phyloP scores from a whole-genome alignment of 1,140 invertebrate genomes.

The Drosophila miranda region DNA sequence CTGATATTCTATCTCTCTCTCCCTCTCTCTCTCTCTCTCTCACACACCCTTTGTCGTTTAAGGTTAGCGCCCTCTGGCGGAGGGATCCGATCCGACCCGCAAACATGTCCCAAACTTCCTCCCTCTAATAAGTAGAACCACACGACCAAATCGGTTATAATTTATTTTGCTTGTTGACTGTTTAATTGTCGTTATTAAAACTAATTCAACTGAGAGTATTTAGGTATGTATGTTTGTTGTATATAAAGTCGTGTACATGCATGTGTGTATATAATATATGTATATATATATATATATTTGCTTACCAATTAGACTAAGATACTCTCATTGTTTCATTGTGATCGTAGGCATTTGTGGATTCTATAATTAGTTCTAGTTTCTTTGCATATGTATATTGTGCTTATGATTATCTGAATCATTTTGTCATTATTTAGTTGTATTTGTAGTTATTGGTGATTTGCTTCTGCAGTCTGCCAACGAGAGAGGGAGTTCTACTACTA shows the following conservation, averaged over 20 bases:
- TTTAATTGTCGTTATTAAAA: conserved; percentile 58
- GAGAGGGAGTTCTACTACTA: conserved; percentile 1
- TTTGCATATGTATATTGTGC: conserved; percentile 60
- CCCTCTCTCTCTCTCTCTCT: too few species aligned
- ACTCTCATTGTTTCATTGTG: conserved; percentile 48
- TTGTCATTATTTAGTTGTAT: conserved; percentile 26
- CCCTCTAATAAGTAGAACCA: too few species aligned
- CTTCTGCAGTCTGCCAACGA: background rate
- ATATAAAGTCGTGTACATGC: conserved; percentile 50
- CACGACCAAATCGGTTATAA: background rate
- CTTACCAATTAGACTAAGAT: conserved; percentile 69
- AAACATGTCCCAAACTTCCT: too few species aligned
- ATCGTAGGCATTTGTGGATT: conserved; percentile 42
- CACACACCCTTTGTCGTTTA: too few species aligned
- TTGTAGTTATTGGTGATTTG: conserved; percentile 20
- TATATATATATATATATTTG: conserved; percentile 47
- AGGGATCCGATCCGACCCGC: too few species aligned
- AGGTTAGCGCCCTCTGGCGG: too few species aligned
- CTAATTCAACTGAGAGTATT: conserved; percentile 62
- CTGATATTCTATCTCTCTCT: too few species aligned
- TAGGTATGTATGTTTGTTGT: conserved; percentile 34
- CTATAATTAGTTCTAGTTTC: conserved; percentile 49
- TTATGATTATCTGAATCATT: conserved; percentile 75
- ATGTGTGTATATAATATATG: conserved; percentile 43
- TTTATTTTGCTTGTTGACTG: conserved; percentile 63